Evolutionary conservation across 64 coral and sea anemone genomes (phyloP), one percentile per base, ranked within the genome.

Genomic region (Trachythela sp.): DNA sequence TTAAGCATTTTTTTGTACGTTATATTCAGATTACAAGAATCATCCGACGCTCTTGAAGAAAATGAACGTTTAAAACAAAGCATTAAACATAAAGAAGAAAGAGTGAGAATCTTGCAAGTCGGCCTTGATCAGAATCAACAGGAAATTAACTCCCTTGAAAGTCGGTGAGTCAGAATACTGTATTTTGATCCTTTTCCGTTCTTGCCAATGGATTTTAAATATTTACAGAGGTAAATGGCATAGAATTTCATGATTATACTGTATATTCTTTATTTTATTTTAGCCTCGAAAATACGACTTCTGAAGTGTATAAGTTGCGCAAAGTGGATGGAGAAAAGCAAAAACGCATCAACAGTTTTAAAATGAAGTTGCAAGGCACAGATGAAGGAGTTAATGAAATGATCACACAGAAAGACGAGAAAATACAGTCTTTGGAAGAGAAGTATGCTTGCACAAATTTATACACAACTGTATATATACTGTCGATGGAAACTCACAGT

Each of bases 321-420:
- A 91, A 89, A 4, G 64, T 76, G n/a, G 54, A 94, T 24, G 93
- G 93, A 8, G 93, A 99, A 32, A 93, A 91, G 83, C 89, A 94
- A 45, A 91, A 99, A 14, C 85, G 94, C 70, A 88, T 99, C 22
- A 88, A 91, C 39, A 72, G 83, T 22, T 76, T 99, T 48, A 99
- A 94, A 48, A 75, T 86, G 59, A 94, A 93, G 51, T 89, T 99
- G 39, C 93, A 97, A 58, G 93, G 92, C 38, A 90, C 93, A 30
- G 95, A 94, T 67, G 91, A 93, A 83, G 93, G 91, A 15, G 92
- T 93, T 49, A 93, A 93, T 70, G 92, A 99, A 76, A 92, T 72
- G 0, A 36, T 94, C 9, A 93, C 92, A 35, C 89, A 94, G 7
- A 99, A 99, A 84, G 89, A 94, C 22, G 93, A 94, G 83, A 91